Conservation (phyloP, 2,113 vertebrate genomes). For the Charadrius vociferus region DNA sequence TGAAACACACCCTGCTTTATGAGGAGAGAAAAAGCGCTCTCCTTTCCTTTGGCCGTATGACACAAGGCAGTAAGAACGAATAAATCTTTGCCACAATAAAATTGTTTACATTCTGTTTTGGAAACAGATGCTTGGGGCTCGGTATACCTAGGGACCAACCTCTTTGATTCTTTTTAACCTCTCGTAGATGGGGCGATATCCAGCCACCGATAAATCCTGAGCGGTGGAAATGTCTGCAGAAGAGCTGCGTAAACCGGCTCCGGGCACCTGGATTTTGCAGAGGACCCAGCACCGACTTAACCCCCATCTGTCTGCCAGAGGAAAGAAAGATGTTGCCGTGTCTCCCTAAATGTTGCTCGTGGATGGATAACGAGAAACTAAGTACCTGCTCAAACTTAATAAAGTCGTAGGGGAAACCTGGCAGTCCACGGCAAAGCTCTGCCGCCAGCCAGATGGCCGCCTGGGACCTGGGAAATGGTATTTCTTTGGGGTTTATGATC, state of each 20-base stretch:
- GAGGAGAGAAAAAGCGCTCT: background rate
- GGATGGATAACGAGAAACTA: background rate
- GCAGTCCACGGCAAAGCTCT: background rate
- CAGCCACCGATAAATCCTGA: background rate
- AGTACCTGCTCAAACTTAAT: background rate
- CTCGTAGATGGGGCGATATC: background rate
- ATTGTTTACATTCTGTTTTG: constrained; percentile 49
- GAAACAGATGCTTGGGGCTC: background rate
- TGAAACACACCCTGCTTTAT: constrained; percentile 39
- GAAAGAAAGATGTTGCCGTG: background rate
- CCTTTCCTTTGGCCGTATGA: background rate
- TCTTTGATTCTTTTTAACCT: background rate
- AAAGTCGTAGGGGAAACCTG: background rate
- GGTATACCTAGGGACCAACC: background rate
- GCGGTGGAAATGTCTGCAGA: background rate
- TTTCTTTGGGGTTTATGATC: background rate
- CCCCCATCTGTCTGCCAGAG: background rate
- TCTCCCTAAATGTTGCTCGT: background rate
- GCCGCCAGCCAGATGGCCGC: background rate
- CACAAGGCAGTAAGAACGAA: background rate
- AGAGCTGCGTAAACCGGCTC: background rate
- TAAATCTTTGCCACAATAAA: background rate
- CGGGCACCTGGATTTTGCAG: background rate
- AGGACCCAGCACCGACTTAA: background rate
- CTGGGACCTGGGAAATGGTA: background rate